Conservation (phyloP, 2,797 vertebrate genomes). For the Podargus strigoides region DNA sequence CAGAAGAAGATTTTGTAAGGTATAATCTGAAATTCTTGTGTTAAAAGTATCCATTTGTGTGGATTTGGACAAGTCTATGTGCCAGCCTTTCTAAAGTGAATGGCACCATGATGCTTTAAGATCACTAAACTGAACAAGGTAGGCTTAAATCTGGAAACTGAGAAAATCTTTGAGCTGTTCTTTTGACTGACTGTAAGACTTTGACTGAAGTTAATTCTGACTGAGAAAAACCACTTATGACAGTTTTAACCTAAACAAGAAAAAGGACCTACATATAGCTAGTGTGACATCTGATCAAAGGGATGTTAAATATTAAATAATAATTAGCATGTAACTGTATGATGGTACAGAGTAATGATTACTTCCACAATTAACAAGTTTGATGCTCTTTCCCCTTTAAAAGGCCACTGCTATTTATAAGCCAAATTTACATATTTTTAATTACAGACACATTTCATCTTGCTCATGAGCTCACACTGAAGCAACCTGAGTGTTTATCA, state of each 20-base stretch:
- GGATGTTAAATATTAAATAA: neutral
- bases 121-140: neutral
- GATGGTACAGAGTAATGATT: neutral
- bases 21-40: neutral
- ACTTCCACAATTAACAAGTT: neutral
- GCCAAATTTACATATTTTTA: slow-evolving; percentile 14
- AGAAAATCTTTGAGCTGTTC: neutral
- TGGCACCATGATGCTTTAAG: neutral
- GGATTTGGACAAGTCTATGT: neutral
- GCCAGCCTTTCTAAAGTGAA: neutral
- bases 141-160: neutral
- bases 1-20: neutral
- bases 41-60: neutral
- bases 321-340: neutral
- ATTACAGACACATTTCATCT: neutral
- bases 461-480: neutral
- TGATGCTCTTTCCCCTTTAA: neutral
- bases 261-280: neutral
- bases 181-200: neutral
- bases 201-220: neutral
- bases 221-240: neutral
- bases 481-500: neutral
- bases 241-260: neutral
- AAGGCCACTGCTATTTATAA: neutral
- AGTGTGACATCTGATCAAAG: neutral